Evolutionary conservation across 2,888 invertebrate genomes (phyloP).

Genomic region (Arge pagana): DNA sequence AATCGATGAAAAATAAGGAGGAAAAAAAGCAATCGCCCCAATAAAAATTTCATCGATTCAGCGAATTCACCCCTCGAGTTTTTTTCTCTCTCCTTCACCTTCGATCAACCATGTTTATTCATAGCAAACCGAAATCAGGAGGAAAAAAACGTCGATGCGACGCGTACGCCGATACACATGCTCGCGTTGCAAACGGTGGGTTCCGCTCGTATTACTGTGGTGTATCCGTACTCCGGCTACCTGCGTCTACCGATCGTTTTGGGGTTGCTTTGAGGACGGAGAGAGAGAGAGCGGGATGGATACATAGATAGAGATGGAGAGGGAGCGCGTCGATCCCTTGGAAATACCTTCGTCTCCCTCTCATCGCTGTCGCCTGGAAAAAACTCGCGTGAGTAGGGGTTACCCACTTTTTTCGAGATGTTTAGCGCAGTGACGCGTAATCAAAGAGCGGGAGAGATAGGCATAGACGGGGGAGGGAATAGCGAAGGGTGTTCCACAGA

Average conservation of each 20-base stretch:
- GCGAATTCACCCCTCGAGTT: constrained; percentile 25
- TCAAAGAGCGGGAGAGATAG: too few species aligned
- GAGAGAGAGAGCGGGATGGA: too few species aligned
- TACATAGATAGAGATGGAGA: too few species aligned
- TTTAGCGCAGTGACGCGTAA: constrained; percentile 55
- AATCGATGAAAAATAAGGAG: constrained; percentile 12
- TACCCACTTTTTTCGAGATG: constrained; percentile 37
- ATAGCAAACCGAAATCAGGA: constrained; percentile 22
- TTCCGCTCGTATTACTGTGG: constrained; percentile 19
- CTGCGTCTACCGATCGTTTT: constrained; percentile 20
- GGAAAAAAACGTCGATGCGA: constrained; percentile 31
- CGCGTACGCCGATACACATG: constrained; percentile 21
- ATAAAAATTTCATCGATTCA: constrained; percentile 20
- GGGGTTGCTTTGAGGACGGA: constrained; percentile 20
- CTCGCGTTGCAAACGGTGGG: constrained; percentile 18
- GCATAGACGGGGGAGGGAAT: too few species aligned
- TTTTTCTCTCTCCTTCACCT: too few species aligned
- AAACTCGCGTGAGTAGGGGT: constrained; percentile 32
- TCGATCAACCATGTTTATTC: constrained; percentile 26
- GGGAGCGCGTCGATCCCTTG: too few species aligned
- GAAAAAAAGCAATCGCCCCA: constrained; percentile 20
- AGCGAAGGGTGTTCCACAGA: too few species aligned
- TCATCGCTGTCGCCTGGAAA: too few species aligned
- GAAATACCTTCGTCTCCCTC: too few species aligned
- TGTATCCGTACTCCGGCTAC: constrained; percentile 20